Percentiles rank a stretch among this genome's conserved stretches.
phyloP scores from a whole-genome alignment of 2,113 vertebrate species.

The Tursiops truncatus region DNA sequence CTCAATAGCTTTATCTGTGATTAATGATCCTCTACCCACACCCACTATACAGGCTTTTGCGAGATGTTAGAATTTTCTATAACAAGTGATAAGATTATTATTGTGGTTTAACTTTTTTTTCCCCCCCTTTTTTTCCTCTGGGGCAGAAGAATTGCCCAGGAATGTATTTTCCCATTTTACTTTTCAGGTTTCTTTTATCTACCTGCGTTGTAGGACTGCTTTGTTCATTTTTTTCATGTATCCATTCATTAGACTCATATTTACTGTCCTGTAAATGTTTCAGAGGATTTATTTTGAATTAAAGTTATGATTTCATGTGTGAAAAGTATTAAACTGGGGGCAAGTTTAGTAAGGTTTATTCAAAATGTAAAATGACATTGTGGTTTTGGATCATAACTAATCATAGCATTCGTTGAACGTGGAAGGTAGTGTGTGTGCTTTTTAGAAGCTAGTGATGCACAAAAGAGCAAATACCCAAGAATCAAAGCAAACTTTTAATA shows the following conservation, averaged over 20 bases:
- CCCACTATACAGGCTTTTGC: not conserved
- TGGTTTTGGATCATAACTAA: conserved; percentile 58
- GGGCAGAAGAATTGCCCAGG: not conserved
- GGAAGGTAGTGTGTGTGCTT: not conserved
- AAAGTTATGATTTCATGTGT: conserved; percentile 41
- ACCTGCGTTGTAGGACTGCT: not conserved
- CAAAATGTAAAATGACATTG: conserved; percentile 55
- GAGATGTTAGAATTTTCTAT: conserved; percentile 22
- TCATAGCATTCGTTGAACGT: not conserved
- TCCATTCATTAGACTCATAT: not conserved
- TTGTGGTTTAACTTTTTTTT: not conserved
- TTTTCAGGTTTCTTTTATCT: not conserved
- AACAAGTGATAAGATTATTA: not conserved
- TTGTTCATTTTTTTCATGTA: conserved; percentile 35
- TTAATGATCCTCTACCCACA: not conserved
- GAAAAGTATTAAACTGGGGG: conserved; percentile 9
- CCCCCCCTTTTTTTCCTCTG: not conserved
- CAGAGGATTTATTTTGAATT: conserved; percentile 60
- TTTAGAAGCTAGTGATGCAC: conserved; percentile 46
- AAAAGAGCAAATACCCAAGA: conserved; percentile 52
- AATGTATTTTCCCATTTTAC: not conserved
- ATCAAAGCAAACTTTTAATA: conserved; percentile 54
- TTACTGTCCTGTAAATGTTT: conserved; percentile 39
- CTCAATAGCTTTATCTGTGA: not conserved
- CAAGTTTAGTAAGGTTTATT: conserved; percentile 38